Percentiles rank a stretch among this genome's conserved stretches.
These are phyloP conservation scores for Rhodophaea formosa DNA, from an alignment of 2,888 invertebrate species.

Conservation along the genomic window DNA sequence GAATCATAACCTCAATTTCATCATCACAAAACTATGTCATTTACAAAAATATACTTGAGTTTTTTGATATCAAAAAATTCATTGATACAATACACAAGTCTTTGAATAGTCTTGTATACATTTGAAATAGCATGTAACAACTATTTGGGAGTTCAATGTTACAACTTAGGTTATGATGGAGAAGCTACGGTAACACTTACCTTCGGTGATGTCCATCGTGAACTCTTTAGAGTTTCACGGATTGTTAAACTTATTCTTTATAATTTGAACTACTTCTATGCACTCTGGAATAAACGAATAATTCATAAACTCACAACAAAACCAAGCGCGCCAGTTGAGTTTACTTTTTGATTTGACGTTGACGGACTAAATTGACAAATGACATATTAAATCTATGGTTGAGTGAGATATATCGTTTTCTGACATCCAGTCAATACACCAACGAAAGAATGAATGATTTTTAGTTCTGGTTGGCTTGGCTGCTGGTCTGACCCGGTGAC, in stretches of 20 bases:
- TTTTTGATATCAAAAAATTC: neutral
- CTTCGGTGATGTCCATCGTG: slow-evolving; percentile 68
- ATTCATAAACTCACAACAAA: neutral
- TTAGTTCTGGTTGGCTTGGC: no score
- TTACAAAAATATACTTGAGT: neutral
- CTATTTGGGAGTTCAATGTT: neutral
- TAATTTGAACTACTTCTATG: neutral
- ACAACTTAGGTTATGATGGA: slow-evolving; percentile 30
- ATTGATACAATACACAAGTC: neutral
- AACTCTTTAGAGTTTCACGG: slow-evolving; percentile 15
- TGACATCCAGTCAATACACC: no score
- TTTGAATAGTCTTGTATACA: neutral
- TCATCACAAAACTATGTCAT: neutral
- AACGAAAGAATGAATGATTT: no score
- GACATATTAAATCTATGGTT: no score
- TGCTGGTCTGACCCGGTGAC: no score
- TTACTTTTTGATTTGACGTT: neutral
- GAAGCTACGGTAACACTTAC: slow-evolving; percentile 37
- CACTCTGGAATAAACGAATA: neutral
- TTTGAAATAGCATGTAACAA: neutral
- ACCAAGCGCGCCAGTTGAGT: slow-evolving; percentile 6
- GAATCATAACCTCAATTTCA: slow-evolving; percentile 6
- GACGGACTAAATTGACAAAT: neutral
- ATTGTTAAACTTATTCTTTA: neutral
- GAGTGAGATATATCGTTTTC: no score